Conservation (phyloP, 53 echinoderm and acorn worm species). For the Arbacia lixula region DNA sequence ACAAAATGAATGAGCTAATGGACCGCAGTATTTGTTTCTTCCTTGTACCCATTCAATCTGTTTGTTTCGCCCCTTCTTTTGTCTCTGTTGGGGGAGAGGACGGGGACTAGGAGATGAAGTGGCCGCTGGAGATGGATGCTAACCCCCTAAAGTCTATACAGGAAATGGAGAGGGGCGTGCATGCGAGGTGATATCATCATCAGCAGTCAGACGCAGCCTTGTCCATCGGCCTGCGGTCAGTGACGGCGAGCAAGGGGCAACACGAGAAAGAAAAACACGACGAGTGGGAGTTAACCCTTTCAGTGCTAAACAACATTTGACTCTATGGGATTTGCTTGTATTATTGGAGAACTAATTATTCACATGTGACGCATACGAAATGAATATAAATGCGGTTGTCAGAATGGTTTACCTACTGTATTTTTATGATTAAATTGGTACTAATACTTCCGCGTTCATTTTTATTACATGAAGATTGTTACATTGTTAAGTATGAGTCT, state of each 20-base stretch:
- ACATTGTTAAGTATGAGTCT: no score
- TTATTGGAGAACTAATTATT: no score
- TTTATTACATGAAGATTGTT: no score
- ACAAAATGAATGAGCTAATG: conserved; percentile 47
- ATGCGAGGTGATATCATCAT: conserved; percentile 1
- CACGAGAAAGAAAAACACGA: background rate
- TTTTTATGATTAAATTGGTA: no score
- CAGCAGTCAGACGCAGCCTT: conserved; percentile 12
- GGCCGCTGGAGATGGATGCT: conserved; percentile 27
- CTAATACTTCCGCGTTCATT: no score
- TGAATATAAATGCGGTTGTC: no score
- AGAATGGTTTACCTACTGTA: no score
- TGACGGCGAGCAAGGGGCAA: no score
- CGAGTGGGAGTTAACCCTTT: no score
- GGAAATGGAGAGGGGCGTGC: conserved; percentile 28
- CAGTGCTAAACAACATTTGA: no score
- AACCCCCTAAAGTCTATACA: conserved; percentile 6
- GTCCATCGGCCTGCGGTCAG: background rate
- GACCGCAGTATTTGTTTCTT: conserved; percentile 50
- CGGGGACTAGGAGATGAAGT: background rate
- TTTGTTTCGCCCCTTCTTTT: conserved; percentile 25
- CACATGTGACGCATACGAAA: no score
- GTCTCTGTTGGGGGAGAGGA: conserved; percentile 10
- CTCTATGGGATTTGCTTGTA: no score
- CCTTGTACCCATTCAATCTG: conserved; percentile 41